These are phyloP conservation scores for Lepidostoma basale DNA, from an alignment of 1,140 invertebrate species.

Conservation along the genomic window DNA sequence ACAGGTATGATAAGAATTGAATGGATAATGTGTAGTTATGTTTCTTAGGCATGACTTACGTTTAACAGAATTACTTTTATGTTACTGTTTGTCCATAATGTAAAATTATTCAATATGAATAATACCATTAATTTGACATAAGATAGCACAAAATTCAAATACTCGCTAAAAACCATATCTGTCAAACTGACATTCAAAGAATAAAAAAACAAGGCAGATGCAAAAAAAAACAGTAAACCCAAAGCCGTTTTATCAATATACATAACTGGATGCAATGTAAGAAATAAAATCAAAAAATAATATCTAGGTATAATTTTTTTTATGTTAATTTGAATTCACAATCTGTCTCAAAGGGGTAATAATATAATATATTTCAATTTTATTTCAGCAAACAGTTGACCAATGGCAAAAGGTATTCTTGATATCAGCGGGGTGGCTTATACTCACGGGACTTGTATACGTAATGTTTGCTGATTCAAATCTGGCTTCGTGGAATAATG, in stretches of 20 bases:
- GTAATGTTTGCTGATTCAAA: conserved; percentile 65
- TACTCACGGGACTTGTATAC: conserved; percentile 62
- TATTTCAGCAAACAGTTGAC: conserved; percentile 66
- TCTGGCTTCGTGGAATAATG: conserved; percentile 68
- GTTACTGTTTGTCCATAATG: conserved; percentile 12
- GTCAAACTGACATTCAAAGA: conserved; percentile 8
- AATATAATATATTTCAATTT: conserved; percentile 13
- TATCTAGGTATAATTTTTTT: too few relatives aligned
- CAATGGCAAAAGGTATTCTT: conserved; percentile 72
- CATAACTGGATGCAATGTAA: too few relatives aligned
- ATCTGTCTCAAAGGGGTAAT: conserved; percentile 22
- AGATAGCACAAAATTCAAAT: background rate
- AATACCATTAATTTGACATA: background rate
- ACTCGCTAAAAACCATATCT: background rate
- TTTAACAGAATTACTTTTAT: background rate
- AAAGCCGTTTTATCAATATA: too few relatives aligned
- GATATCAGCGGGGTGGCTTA: conserved; percentile 62
- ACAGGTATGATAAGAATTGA: background rate
- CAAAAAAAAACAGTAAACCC: too few relatives aligned
- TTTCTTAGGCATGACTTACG: background rate
- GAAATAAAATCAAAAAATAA: too few relatives aligned
- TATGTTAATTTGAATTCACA: conserved; percentile 4
- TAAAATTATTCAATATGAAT: background rate
- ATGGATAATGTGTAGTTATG: background rate
- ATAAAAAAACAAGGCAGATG: too few relatives aligned